Base-by-base conservation (phyloP, 2,113 vertebrate genomes). In the Vimba vimba region DNA sequence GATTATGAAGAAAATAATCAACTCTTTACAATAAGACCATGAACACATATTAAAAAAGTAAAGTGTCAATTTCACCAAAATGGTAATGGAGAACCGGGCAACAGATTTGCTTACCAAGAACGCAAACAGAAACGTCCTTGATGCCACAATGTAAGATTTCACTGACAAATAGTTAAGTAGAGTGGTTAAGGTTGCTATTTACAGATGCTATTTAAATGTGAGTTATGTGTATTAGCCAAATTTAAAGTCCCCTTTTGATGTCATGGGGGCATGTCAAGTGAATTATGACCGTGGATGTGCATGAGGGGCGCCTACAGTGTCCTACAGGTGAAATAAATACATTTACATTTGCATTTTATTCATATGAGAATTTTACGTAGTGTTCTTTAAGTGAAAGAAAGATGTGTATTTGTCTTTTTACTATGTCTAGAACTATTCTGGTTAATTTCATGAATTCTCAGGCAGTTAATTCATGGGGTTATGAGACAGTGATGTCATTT, bases 131-230 rank as follows among this genome's bases (percentile, higher is more conserved):
- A 36, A 83, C 12, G 8, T 69, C 74, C 62, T 83, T 71, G 64
- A 78, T 62, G 2, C 1, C 19, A 4, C 68, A 71, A 71, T 47
- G 12, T 43, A 47, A 47, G 11, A n/a, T 47, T 74, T 45, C 23
- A 25, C 39, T 74, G 71, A 74, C 69, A 74, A 5, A 12, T 25
- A 74, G 30, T 64, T 74, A 78, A 82, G 68, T 69, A 74, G 43
- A 11, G 23, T 82, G 55, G 68, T 25, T 69, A 59, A 74, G 33
- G 43, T 50, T 13, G 74, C 76, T 86, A 84, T 86, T 84, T 82
- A 69, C 55, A 88, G 81, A 66, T 50, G 17, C 85, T 84, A 88
- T 74, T 47, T 84, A 77, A 86, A 84, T 77, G 47, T 43, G 50
- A 89, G 82, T 82, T 76, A 77, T 82, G 77, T 47, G 62, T 60